phyloP scores from a whole-genome alignment of 2,113 vertebrate genomes.

The Oncorhynchus kisutch region DNA sequence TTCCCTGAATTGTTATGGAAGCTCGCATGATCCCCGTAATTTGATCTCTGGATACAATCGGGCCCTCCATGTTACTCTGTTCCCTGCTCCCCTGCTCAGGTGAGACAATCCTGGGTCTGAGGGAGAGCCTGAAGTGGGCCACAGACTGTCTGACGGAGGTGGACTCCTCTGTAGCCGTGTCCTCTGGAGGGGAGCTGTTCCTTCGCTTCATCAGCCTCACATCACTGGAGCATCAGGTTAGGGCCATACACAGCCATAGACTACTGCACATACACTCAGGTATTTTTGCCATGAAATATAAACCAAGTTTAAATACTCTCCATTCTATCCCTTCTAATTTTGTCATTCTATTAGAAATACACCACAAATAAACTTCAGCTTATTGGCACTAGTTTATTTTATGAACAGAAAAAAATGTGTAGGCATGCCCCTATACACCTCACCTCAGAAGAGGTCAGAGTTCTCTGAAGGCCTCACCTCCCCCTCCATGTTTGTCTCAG shows the following conservation, averaged over 20 bases:
- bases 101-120: slow-evolving; percentile 89
- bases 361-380: too few species aligned
- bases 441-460: background rate
- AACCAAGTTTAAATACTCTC: background rate
- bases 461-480: background rate
- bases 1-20: background rate
- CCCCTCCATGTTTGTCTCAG: slow-evolving; percentile 48
- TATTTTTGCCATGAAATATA: background rate
- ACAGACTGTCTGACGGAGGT: slow-evolving; percentile 82
- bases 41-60: background rate
- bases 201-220: slow-evolving; percentile 96
- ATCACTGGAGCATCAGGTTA: slow-evolving; percentile 87
- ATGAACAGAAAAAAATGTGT: background rate
- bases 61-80: background rate
- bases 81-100: slow-evolving; percentile 63
- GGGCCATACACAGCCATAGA: slow-evolving; percentile 19
- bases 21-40: too few species aligned
- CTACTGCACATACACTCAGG: background rate
- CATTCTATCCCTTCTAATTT: too few species aligned
- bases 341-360: too few species aligned
- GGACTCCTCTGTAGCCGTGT: slow-evolving; percentile 94
- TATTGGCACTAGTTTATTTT: background rate
- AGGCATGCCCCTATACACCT: background rate
- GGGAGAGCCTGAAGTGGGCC: slow-evolving; percentile 86
- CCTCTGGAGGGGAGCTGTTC: slow-evolving; percentile 94